Evolutionary conservation across 92 coral and sea anemone genomes (phyloP).

Genomic region (Montipora capitata): DNA sequence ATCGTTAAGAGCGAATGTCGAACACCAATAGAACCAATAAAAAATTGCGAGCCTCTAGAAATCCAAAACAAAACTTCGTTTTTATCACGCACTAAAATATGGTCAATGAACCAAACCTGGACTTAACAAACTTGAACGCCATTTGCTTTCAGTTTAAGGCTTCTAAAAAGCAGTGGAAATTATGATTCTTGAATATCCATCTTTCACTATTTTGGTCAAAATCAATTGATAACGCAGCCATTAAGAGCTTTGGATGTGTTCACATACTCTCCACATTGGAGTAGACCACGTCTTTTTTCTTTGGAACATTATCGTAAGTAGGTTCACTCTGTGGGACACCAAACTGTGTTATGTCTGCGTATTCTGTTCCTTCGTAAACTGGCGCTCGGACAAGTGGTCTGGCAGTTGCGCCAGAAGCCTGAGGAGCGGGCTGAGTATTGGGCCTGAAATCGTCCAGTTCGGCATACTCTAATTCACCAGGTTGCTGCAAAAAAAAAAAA

Average conservation of each 20-base stretch:
- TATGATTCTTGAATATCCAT: no score
- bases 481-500: slow-evolving; percentile 7
- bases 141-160: no score
- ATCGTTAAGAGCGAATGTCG: no score
- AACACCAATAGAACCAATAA: no score
- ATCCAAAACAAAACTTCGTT: no score
- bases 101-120: no score
- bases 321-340: slow-evolving; percentile 46
- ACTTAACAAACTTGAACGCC: no score
- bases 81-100: no score
- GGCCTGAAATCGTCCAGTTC: slow-evolving; percentile 28
- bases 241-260: neutral
- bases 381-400: slow-evolving; percentile 23
- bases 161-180: no score
- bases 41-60: no score
- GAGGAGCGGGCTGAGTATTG: neutral
- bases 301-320: slow-evolving; percentile 31
- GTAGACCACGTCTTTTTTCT: slow-evolving; percentile 28
- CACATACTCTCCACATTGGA: slow-evolving; percentile 50
- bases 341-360: slow-evolving; percentile 51
- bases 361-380: slow-evolving; percentile 29
- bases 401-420: slow-evolving; percentile 13
- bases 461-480: slow-evolving; percentile 42
- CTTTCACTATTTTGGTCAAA: neutral
- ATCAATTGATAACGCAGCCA: neutral